phyloP scores from a whole-genome alignment of 2,113 vertebrate genomes.

The Echinops telfairi region DNA sequence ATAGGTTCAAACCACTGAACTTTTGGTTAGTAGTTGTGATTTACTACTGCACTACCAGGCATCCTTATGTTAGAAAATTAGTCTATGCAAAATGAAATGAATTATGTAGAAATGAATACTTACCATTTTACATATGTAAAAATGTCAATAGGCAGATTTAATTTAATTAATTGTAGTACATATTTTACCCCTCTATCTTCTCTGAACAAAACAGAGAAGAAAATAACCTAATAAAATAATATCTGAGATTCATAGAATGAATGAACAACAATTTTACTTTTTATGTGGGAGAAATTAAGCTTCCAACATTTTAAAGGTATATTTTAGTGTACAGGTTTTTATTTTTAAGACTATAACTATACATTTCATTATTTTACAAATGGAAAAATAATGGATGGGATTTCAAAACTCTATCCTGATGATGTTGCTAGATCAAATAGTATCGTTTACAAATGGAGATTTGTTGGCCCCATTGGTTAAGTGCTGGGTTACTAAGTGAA shows the following conservation, averaged over 20 bases:
- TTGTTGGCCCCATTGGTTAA: not conserved
- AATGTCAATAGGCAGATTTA: not conserved
- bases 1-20: too few species aligned
- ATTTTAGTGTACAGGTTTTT: too few species aligned
- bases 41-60: too few species aligned
- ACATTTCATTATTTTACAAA: too few species aligned
- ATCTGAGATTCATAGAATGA: not conserved
- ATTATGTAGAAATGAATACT: not conserved
- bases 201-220: not conserved
- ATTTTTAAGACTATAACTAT: too few species aligned
- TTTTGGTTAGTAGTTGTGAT: too few species aligned
- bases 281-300: not conserved
- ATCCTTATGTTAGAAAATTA: too few species aligned
- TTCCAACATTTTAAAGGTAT: not conserved
- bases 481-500: not conserved
- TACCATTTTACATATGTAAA: not conserved
- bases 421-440: too few species aligned
- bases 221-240: not conserved
- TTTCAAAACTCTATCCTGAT: too few species aligned
- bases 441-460: too few species aligned
- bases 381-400: too few species aligned
- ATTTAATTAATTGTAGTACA: not conserved
- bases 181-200: not conserved
- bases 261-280: not conserved
- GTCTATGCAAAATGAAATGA: not conserved